Evolutionary conservation across 2,888 invertebrate genomes (phyloP).

Genomic region (Sycophila texana): DNA sequence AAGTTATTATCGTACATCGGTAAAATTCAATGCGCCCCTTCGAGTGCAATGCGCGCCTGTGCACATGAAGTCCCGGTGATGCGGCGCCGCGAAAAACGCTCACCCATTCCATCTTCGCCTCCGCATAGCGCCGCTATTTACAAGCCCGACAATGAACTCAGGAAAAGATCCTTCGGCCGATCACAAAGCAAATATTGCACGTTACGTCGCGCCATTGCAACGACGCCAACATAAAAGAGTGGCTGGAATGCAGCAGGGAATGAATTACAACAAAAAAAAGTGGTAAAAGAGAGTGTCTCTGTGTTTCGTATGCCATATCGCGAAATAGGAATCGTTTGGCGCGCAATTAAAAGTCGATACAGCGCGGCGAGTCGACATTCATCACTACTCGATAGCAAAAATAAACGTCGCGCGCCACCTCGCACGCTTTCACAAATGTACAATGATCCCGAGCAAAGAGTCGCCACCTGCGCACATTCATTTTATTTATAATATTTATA

Average conservation of each 20-base stretch:
- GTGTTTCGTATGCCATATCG: not conserved
- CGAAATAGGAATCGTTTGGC: not conserved
- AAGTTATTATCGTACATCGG: no score
- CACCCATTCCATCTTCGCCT: conserved; percentile 1
- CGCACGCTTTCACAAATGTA: conserved; percentile 51
- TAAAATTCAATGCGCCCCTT: not conserved
- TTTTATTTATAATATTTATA: conserved; percentile 30
- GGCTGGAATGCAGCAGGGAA: not conserved
- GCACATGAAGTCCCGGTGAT: not conserved
- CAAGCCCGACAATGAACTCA: not conserved
- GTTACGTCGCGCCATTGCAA: not conserved
- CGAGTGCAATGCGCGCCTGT: no score
- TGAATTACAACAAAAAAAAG: no score
- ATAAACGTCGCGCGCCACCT: conserved; percentile 64
- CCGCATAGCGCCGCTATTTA: not conserved
- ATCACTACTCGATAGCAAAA: conserved; percentile 67
- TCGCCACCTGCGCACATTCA: conserved; percentile 29
- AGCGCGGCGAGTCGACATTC: not conserved
- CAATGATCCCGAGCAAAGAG: conserved; percentile 59
- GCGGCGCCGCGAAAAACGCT: not conserved
- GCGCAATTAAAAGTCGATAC: conserved; percentile 7
- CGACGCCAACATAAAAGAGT: no score
- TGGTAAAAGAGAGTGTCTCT: no score
- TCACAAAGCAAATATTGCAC: conserved; percentile 36
- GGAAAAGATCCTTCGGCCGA: not conserved